Percentiles rank a stretch among this genome's conserved stretches.
These are phyloP conservation scores for Sebastes oblongus DNA, from an alignment of 2,797 vertebrate species.

Conservation along the genomic window DNA sequence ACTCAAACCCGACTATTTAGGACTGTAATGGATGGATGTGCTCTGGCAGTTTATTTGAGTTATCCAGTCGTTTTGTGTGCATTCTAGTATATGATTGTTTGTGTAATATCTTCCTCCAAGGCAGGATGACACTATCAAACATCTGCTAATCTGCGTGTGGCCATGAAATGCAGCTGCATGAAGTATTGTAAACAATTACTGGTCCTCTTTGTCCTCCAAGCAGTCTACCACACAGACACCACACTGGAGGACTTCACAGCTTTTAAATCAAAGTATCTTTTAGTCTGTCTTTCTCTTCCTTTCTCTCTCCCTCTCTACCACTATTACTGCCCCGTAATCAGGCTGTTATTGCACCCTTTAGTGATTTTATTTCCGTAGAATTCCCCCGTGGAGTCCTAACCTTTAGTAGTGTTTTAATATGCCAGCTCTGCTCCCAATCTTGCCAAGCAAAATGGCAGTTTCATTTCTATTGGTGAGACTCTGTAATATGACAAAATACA, in stretches of 20 bases:
- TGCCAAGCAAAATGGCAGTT: constrained; percentile 67
- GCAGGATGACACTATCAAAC: constrained; percentile 59
- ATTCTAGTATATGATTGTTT: constrained; percentile 51
- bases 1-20: constrained; percentile 43
- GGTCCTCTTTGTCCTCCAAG: constrained; percentile 28
- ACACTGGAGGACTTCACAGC: constrained; percentile 18
- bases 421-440: constrained; percentile 60
- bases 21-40: constrained; percentile 36
- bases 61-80: constrained; percentile 42
- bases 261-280: constrained; percentile 44
- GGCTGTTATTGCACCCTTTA: constrained; percentile 61
- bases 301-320: constrained; percentile 10
- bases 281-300: neutral
- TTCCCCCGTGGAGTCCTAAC: constrained; percentile 72
- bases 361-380: constrained; percentile 63
- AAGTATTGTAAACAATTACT: constrained; percentile 55
- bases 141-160: constrained; percentile 64
- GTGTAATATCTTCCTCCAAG: constrained; percentile 51
- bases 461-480: constrained; percentile 64
- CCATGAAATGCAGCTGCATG: constrained; percentile 58
- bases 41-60: constrained; percentile 29
- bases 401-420: constrained; percentile 79
- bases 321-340: constrained; percentile 62
- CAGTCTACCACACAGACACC: constrained; percentile 21
- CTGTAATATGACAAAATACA: constrained; percentile 42